Base-by-base conservation (phyloP, 2,888 invertebrate species). In the Charanyca ferruginea region DNA sequence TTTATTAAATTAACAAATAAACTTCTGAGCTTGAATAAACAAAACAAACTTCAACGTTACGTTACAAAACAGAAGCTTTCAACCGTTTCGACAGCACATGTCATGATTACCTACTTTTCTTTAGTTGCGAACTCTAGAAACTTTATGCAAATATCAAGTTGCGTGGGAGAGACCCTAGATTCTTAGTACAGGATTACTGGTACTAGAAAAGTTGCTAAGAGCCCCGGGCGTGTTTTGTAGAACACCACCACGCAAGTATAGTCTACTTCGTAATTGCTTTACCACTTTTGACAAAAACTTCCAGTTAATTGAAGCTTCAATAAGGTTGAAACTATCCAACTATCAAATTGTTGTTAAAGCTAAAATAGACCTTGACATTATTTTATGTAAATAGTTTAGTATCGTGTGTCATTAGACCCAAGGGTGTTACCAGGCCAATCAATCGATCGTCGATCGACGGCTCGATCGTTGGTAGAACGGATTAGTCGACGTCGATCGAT, bases 21-120 rank as follows among this genome's bases (percentile, higher is more conserved):
- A 6, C 52, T 47, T 38, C 23, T 51, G 28, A 52, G 73, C 22
- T 42, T 63, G 16, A 42, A 52, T 22, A 48, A 72, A 72, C 23
- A 71, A 63, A 41, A 35, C 51, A 25, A 47, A 72, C 23, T 41
- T 52, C 45, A 60, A 42, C 28, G 11, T 41, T 41, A 23, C 28
- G 53, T 69, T 73, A 69, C 66, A 49, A 73, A 73, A 73, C 38
- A 65, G 54, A 73, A 73, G 69, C 66, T 69, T 73, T 69, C 73
- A 55, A 73, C 47, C 48, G 47, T 66, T 66, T 48, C 61, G 71
- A 48, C 48, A 32, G 25, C 73, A 44, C 48, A 73, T 54, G 66
- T 73, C 73, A 69, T 66, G 49, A 55, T 69, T 73, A 73, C 66
- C 69, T 69, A 73, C 73, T 69, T 69, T 73, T 69, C 48, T 65